These are phyloP conservation scores for Menidia menidia DNA, from an alignment of 2,797 vertebrate species.

Conservation along the genomic window DNA sequence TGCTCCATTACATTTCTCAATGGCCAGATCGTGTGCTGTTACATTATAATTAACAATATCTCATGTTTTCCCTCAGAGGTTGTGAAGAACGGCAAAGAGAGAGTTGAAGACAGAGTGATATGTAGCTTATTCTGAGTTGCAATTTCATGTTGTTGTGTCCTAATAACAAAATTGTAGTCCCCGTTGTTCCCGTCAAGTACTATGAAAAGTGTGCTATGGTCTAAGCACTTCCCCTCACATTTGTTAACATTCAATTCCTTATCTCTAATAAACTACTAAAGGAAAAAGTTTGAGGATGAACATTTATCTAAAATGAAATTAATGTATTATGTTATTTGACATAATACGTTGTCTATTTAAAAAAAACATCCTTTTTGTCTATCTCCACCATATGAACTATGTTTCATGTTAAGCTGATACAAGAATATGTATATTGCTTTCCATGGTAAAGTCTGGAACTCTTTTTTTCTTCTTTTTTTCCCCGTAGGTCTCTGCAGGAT, in stretches of 20 bases:
- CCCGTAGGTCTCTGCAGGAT: slow-evolving; percentile 92
- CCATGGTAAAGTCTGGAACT: too few relatives aligned
- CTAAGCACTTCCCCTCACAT: slow-evolving; percentile 11
- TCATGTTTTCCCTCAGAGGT: slow-evolving; percentile 61
- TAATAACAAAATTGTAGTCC: too few relatives aligned
- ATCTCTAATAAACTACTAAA: background rate
- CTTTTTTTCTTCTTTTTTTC: slow-evolving; percentile 11
- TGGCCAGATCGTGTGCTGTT: slow-evolving; percentile 61
- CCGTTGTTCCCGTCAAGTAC: background rate
- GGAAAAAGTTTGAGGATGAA: background rate
- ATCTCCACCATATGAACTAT: too few relatives aligned
- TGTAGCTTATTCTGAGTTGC: slow-evolving; percentile 12
- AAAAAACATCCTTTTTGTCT: background rate
- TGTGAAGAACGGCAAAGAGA: slow-evolving; percentile 19
- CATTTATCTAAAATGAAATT: too few relatives aligned
- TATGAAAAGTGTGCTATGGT: slow-evolving; percentile 16
- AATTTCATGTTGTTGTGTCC: background rate
- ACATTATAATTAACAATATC: slow-evolving; percentile 70
- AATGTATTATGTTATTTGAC: too few relatives aligned
- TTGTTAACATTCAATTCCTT: background rate
- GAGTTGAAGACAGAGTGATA: slow-evolving; percentile 19
- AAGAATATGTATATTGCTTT: too few relatives aligned
- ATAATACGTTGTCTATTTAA: too few relatives aligned
- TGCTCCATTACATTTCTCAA: slow-evolving; percentile 74
- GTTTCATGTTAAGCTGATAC: too few relatives aligned